Base-by-base conservation (phyloP, 2,888 invertebrate genomes). In the Rotaria macrura region DNA sequence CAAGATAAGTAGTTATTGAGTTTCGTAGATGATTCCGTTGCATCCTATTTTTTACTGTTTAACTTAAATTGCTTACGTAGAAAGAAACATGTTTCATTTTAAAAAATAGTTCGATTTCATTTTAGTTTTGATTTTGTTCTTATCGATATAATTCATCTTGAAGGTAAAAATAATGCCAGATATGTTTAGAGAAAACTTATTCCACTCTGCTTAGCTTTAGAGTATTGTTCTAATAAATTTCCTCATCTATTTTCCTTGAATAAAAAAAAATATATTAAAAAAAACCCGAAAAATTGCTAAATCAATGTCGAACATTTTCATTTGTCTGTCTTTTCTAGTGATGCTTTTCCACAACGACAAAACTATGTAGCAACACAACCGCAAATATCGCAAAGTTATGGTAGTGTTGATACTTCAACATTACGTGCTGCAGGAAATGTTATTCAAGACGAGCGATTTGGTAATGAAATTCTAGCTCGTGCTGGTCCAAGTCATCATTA, bases 381-480 rank as follows among this genome's bases (percentile, higher is more conserved):
- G 5, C 74, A 74, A 74, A 43, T 7, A 79, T n/a, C 23, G n/a
- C 79, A 79, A 79, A 14, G 20, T 5, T 23, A n/a, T 43, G 17
- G n/a, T n/a, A 34, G n/a, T 43, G 1, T n/a, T 40, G 43, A 79
- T 43, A n/a, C 43, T 25, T 25, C 79, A 43, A 43, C 79, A 43
- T 79, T 43, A 43, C 40, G 79, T 25, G 79, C 79, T n/a, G 1
- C 43, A n/a, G 79, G 79, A 40, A 79, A 79, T 43, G 79, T 43
- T 10, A 43, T 79, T 10, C 79, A 79, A 25, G 79, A 79, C 43
- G 79, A 79, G 43, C 79, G 79, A 38, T 79, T 79, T 43, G 79
- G 79, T 14, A 79, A 79, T 43, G 79, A 79, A 79, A 43, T 79
- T 43, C 43, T 79, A 25, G 43, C 79, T 43, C 79, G 79, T 79